Evolutionary conservation across 2,797 vertebrate genomes (phyloP), one percentile per base, ranked within the genome.

Genomic region (Dryobates pubescens): DNA sequence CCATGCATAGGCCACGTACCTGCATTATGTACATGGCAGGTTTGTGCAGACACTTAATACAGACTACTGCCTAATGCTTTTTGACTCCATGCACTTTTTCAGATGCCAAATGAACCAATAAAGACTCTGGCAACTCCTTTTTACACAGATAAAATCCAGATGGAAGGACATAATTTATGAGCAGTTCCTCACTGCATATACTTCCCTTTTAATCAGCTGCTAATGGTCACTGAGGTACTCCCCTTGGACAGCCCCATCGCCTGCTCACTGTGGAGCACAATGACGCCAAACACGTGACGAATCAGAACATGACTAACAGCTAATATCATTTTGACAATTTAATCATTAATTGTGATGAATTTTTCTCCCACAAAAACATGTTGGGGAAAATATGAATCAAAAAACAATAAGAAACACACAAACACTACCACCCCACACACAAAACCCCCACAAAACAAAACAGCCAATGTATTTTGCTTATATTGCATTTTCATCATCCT

Each of bases 281-380:
- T 73, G 88, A 92, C 54, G 81, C 92, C 54, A 62, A 77, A 86
- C 71, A 77, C 34, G 69, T 1, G 12, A 91, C 88, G 94, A 91
- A 94, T 89, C 85, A 91, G 76, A 76, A 51, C 59, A 76, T 70
- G 62, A 72, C 93, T 91, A 92, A 79, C 91, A 94, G 94, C 87
- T 92, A 96, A 95, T 93, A 95, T 64, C 88, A 79, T 83, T 93
- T 29, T 88, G 89, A 86, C 82, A 91, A 74, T 89, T 94, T 88
- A 92, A 92, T 96, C 51, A 49, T 77, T 95, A 92, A 95, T 90
- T 61, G 53, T 88, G 80, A 94, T 86, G 78, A 92, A 94, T 95
- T 84, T 84, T 75, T 77, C 78, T 90, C 51, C 65, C 86, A 90
- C 43, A 82, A 90, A 91, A 91, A 95, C 74, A 89, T 45, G 56